Evolutionary conservation across 2,797 vertebrate genomes (phyloP).

Genomic region (Sus cebifrons): DNA sequence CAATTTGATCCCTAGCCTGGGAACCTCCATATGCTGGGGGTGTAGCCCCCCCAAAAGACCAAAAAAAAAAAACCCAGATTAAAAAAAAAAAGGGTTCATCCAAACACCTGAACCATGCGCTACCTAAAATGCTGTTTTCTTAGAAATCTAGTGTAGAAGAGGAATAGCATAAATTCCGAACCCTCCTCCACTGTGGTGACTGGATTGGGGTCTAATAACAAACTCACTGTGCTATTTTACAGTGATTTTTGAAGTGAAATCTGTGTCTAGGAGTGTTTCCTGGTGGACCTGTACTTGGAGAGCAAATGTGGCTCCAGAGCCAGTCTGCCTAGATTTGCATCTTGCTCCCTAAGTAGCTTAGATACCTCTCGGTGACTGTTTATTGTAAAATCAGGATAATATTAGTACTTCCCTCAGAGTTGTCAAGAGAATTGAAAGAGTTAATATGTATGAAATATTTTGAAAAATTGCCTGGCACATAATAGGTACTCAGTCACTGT

Average conservation of each 20-base stretch:
- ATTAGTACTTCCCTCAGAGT: neutral
- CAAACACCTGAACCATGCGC: neutral
- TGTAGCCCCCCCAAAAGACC: too few relatives aligned
- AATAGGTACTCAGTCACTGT: neutral
- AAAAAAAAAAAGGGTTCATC: neutral
- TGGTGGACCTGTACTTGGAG: neutral
- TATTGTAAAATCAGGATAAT: neutral
- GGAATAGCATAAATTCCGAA: neutral
- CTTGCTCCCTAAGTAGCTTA: neutral
- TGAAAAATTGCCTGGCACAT: neutral
- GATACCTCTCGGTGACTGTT: neutral
- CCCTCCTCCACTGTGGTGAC: neutral
- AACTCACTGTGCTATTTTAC: neutral
- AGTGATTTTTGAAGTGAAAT: neutral
- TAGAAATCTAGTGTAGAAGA: neutral
- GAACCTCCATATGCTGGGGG: too few relatives aligned
- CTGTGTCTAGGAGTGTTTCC: neutral
- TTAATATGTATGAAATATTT: slow-evolving; percentile 1
- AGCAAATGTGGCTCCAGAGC: neutral
- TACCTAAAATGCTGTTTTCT: neutral
- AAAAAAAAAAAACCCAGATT: too few relatives aligned
- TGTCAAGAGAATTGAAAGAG: neutral
- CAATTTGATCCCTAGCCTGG: too few relatives aligned
- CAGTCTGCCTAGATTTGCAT: neutral
- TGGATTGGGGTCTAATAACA: neutral